Evolutionary conservation across 2,797 vertebrate genomes (phyloP).

Genomic region (Bucorvus abyssinicus): DNA sequence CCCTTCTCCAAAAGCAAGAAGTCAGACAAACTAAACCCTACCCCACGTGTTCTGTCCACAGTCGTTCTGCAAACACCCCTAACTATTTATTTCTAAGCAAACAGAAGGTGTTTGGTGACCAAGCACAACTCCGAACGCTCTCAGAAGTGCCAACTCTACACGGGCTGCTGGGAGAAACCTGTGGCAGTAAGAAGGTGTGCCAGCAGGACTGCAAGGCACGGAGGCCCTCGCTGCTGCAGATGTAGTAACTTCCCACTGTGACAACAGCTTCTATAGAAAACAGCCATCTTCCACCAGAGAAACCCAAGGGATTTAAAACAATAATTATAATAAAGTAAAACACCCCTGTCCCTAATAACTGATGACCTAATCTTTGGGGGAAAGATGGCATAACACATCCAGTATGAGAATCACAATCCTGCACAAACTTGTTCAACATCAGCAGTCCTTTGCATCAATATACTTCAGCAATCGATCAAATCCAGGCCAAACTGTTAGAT

Average conservation of each 20-base stretch:
- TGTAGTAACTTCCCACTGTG: background rate
- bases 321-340: background rate
- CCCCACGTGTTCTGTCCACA: background rate
- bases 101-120: rapidly evolving
- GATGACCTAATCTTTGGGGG: background rate
- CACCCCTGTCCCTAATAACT: background rate
- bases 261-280: background rate
- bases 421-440: background rate
- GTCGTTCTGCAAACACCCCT: background rate
- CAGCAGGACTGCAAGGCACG: background rate
- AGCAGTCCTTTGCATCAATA: background rate
- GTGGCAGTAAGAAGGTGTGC: background rate
- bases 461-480: background rate
- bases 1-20: background rate
- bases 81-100: background rate
- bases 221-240: rapidly evolving
- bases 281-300: background rate
- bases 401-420: background rate
- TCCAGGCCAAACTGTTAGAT: background rate
- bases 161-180: background rate
- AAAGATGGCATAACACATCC: background rate
- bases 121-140: background rate
- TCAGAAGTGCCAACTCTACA: background rate
- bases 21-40: background rate
- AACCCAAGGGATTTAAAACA: background rate